Conservation (phyloP, 2,888 invertebrate genomes). For the Drosophila parthenogenetica region DNA sequence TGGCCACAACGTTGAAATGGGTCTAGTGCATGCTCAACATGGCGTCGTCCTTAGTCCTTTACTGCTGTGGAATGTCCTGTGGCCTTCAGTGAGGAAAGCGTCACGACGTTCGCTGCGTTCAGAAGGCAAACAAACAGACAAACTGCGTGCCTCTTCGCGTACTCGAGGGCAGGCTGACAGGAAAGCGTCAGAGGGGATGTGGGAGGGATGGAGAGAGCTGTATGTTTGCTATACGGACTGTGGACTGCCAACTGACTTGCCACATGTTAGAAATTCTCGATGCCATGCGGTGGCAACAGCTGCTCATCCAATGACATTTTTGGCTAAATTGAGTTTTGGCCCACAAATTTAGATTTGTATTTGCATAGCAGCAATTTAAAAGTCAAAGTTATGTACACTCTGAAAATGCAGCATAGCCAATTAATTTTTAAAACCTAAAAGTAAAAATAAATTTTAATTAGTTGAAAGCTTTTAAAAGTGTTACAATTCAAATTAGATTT, state of each 20-base stretch:
- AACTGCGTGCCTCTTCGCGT: conserved; percentile 43
- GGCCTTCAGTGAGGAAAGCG: conserved; percentile 33
- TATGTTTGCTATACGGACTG: conserved; percentile 10
- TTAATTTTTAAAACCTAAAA: too few relatives aligned
- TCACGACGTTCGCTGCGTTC: conserved; percentile 27
- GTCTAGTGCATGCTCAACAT: conserved; percentile 69
- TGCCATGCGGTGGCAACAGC: conserved; percentile 45
- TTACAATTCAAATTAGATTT: too few relatives aligned
- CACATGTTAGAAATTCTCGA: conserved; percentile 60
- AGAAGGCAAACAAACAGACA: conserved; percentile 62
- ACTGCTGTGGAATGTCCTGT: conserved; percentile 26
- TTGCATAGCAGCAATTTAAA: conserved; percentile 65
- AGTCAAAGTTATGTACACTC: conserved; percentile 11
- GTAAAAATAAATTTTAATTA: too few relatives aligned
- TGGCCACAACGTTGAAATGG: conserved; percentile 48
- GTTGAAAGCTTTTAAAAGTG: too few relatives aligned
- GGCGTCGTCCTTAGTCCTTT: conserved; percentile 46
- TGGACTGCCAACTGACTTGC: conserved; percentile 57
- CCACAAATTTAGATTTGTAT: conserved; percentile 65
- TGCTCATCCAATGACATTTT: conserved; percentile 37
- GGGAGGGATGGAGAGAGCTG: not conserved
- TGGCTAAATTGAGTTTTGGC: conserved; percentile 71
- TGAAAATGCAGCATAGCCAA: too few relatives aligned
- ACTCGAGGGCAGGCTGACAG: not conserved
- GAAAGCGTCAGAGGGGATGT: not conserved